phyloP scores from a whole-genome alignment of 2,888 invertebrate genomes.

The Nephrotoma flavescens region DNA sequence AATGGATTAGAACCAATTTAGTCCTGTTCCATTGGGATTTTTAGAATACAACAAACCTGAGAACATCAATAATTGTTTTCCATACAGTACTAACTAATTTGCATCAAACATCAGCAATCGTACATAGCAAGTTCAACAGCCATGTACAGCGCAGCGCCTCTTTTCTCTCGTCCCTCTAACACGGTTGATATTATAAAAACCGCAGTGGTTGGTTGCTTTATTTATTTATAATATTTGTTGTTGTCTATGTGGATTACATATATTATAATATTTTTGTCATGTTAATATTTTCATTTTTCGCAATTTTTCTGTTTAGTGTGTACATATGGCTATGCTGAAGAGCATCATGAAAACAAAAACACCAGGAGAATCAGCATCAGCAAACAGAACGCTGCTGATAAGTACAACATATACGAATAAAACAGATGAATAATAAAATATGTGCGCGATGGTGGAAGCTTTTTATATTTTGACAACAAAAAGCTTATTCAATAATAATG shows the following conservation, averaged over 20 bases:
- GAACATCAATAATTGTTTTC: not conserved
- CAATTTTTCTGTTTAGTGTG: not conserved
- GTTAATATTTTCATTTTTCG: not conserved
- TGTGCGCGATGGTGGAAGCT: not conserved
- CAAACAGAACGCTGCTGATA: not conserved
- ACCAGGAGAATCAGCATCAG: not conserved
- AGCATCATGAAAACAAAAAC: not conserved
- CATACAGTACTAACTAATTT: not conserved
- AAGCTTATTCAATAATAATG: not conserved
- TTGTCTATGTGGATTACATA: not conserved
- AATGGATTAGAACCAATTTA: not conserved
- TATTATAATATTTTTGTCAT: not conserved
- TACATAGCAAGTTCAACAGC: not conserved
- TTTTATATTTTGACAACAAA: not conserved
- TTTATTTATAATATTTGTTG: not conserved
- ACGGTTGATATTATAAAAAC: not conserved
- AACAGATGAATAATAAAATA: no score
- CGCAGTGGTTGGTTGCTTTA: not conserved
- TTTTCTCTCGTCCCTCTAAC: not conserved
- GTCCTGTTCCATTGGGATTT: not conserved
- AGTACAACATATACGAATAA: not conserved
- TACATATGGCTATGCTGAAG: not conserved
- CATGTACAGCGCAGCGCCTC: not conserved
- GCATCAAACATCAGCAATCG: not conserved
- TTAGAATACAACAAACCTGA: not conserved